Evolutionary conservation across 23 tunicate species (phyloP), one percentile per base, ranked within the genome.

Genomic region (Ciona savignyi): DNA sequence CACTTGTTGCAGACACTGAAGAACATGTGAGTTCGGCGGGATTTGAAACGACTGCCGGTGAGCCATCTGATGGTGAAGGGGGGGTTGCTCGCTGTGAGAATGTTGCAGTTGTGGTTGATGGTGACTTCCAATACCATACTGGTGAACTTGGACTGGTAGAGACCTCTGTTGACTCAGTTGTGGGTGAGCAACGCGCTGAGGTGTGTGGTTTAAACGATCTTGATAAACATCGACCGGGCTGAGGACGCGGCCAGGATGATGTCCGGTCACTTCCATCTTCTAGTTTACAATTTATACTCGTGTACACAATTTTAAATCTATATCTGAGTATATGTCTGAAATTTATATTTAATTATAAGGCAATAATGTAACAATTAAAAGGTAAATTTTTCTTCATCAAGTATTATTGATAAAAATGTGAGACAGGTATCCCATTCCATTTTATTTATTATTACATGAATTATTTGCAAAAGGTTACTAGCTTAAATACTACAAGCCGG

Each of bases 131-230:
- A 70, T 25, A 26, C 60, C 23, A 63, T 75, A 74, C 32, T 75
- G 69, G 31, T 74, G 80, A 23, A 70, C 62, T 65, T 74, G 32
- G 0, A 35, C 32, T 24, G 87, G 87, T 26, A 82, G 70, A 31
- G 87, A 82, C 20, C 87, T 24, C 30, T 82, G 87, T 27, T 82
- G 87, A 25, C 74, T 74, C 32, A 82, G 75, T 33, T 60, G 80
- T 15, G 80, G 80, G 72, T 75, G 87, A 19, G 28, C 51, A 2
- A 3, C 22, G 28, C 27, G 80, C 23, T 48, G 80, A 0, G 80
- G 32, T 2, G 82, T 30, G 24, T 77, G 82, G 34, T 34, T 62
- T 22, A 74, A 4, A 23, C 65, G 69, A 66, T 60, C 27, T 68
- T 74, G 80, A 49, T 71, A 82, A 27, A 82, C 35, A 31, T 82